Conservation (phyloP, 2,113 vertebrate species). For the Terrapene triunguis region DNA sequence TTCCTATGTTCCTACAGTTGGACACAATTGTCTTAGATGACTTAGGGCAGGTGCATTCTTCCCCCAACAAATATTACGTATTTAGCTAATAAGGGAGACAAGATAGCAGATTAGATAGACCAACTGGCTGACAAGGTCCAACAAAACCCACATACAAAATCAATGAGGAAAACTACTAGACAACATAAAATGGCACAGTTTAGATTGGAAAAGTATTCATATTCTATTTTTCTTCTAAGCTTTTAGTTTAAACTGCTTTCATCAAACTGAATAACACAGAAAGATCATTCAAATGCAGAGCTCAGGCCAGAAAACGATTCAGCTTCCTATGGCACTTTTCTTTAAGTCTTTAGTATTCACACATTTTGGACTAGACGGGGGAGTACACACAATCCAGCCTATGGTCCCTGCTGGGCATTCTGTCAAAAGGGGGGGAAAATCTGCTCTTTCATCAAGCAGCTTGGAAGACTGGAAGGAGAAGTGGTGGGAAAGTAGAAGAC, state of each 20-base stretch:
- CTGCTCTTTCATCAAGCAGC: conserved; percentile 49
- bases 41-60: background rate
- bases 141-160: conserved; percentile 21
- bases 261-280: conserved; percentile 50
- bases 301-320: conserved; percentile 74
- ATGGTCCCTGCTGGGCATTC: conserved; percentile 5
- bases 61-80: background rate
- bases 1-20: fast-evolving
- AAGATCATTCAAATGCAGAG: conserved; percentile 62
- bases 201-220: conserved; percentile 71
- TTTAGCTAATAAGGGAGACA: conserved; percentile 30
- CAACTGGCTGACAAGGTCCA: conserved; percentile 47
- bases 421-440: background rate
- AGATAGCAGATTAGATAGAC: conserved; percentile 18
- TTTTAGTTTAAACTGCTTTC: conserved; percentile 35
- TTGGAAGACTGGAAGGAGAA: conserved; percentile 42
- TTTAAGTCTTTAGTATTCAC: background rate
- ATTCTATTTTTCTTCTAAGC: conserved; percentile 64
- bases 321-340: conserved; percentile 56
- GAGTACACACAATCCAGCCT: background rate
- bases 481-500: background rate
- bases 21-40: background rate
- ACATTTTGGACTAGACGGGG: background rate
- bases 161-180: conserved; percentile 59
- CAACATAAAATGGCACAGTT: conserved; percentile 65